Conservation (phyloP, 2,888 invertebrate genomes). For the Athetis lepigone region DNA sequence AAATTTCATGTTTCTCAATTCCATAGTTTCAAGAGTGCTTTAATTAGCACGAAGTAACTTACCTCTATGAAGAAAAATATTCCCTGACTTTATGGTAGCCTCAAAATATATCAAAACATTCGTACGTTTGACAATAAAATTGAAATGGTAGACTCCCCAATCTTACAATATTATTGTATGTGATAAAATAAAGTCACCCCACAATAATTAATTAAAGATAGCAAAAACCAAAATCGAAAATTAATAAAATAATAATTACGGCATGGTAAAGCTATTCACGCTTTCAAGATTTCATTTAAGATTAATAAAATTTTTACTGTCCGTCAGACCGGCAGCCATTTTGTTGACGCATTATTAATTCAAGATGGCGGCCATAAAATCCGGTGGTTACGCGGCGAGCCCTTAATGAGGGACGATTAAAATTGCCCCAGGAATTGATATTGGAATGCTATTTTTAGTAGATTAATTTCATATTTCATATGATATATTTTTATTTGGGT, state of each 20-base stretch:
- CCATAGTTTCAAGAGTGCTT: too few species aligned
- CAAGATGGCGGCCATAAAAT: slow-evolving; percentile 85
- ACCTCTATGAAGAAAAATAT: too few species aligned
- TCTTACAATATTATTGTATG: slow-evolving; percentile 5
- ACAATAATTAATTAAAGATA: slow-evolving; percentile 25
- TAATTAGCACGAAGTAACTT: too few species aligned
- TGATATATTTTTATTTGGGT: slow-evolving; percentile 56
- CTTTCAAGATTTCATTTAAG: slow-evolving; percentile 75
- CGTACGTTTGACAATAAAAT: too few species aligned
- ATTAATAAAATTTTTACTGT: slow-evolving; percentile 85
- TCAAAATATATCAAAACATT: too few species aligned
- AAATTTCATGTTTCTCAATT: too few species aligned
- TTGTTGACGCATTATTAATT: slow-evolving; percentile 87
- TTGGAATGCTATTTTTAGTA: slow-evolving; percentile 78
- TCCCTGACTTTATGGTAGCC: too few species aligned
- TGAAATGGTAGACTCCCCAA: too few species aligned
- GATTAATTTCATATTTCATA: slow-evolving; percentile 60
- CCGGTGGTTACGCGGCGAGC: slow-evolving; percentile 83
- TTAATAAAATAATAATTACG: slow-evolving; percentile 76
- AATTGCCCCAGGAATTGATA: slow-evolving; percentile 80
- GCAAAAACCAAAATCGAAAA: slow-evolving; percentile 59
- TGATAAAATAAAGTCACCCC: slow-evolving; percentile 36
- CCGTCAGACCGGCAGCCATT: slow-evolving; percentile 75
- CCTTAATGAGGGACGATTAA: slow-evolving; percentile 88
- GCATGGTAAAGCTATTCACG: slow-evolving; percentile 72